These are phyloP conservation scores for Neodon shergylaensis DNA, from an alignment of 2,113 vertebrate species.

Conservation along the genomic window DNA sequence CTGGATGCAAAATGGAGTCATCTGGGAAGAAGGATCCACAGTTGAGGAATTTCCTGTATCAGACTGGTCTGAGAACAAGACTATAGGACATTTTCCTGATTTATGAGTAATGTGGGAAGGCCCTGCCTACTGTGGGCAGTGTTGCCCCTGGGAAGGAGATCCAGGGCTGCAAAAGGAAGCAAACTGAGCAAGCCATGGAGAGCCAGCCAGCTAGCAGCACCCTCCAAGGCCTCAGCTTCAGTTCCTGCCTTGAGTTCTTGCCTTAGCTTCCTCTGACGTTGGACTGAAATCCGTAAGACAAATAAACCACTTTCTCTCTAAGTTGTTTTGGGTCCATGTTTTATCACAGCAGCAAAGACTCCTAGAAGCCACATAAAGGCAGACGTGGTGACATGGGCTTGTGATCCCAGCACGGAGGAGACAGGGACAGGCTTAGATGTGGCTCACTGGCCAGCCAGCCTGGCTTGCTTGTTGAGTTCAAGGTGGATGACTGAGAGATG, in stretches of 20 bases:
- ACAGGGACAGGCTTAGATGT: not conserved
- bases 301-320: not conserved
- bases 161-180: not conserved
- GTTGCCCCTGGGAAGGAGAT: too few relatives aligned
- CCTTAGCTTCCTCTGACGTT: not conserved
- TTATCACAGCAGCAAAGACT: not conserved
- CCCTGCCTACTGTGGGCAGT: not conserved
- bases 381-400: not conserved
- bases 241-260: not conserved
- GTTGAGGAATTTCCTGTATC: not conserved
- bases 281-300: not conserved
- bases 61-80: not conserved
- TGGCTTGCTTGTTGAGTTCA: not conserved
- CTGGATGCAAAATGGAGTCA: not conserved
- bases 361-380: not conserved
- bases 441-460: not conserved
- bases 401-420: not conserved
- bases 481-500: not conserved
- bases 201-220: not conserved
- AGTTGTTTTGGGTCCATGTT: not conserved
- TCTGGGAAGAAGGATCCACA: too few relatives aligned
- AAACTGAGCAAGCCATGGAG: not conserved
- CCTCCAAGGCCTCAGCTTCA: not conserved
- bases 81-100: not conserved
- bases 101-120: not conserved